These are phyloP conservation scores for Psilanteris sp. DNA, from an alignment of 1,140 invertebrate species.

Conservation along the genomic window DNA sequence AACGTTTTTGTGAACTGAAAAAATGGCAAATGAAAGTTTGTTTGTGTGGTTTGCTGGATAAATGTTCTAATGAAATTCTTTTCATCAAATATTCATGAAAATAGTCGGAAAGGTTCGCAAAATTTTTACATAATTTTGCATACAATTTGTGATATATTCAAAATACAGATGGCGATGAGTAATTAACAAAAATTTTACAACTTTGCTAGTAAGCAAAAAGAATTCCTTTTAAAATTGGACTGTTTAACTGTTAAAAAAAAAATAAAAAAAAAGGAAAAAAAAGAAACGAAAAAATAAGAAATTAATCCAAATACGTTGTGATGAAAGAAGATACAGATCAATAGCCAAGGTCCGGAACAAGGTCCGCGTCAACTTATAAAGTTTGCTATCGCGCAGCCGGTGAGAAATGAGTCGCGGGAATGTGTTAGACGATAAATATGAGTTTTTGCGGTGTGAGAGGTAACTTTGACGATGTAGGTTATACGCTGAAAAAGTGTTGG, in stretches of 20 bases:
- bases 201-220: conserved; percentile 19
- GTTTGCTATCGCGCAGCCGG: conserved; percentile 39
- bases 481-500: conserved; percentile 26
- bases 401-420: conserved; percentile 51
- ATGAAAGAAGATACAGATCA: conserved; percentile 39
- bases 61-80: conserved; percentile 65
- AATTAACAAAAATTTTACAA: conserved; percentile 59
- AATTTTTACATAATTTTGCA: conserved; percentile 65
- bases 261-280: no score
- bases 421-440: conserved; percentile 53
- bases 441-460: conserved; percentile 28
- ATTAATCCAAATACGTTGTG: conserved; percentile 2
- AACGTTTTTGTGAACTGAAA: conserved; percentile 11
- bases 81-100: conserved; percentile 65
- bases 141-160: conserved; percentile 58
- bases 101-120: conserved; percentile 55
- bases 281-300: no score
- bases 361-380: conserved; percentile 51
- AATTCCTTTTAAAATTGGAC: conserved; percentile 5
- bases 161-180: conserved; percentile 62
- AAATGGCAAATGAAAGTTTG: conserved; percentile 52
- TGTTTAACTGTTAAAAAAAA: conserved; percentile 2
- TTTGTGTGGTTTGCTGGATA: conserved; percentile 57
- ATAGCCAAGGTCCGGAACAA: conserved; percentile 45
- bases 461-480: conserved; percentile 52